Conservation (phyloP, 1,140 invertebrate genomes). For the Aradophagus sp. region DNA sequence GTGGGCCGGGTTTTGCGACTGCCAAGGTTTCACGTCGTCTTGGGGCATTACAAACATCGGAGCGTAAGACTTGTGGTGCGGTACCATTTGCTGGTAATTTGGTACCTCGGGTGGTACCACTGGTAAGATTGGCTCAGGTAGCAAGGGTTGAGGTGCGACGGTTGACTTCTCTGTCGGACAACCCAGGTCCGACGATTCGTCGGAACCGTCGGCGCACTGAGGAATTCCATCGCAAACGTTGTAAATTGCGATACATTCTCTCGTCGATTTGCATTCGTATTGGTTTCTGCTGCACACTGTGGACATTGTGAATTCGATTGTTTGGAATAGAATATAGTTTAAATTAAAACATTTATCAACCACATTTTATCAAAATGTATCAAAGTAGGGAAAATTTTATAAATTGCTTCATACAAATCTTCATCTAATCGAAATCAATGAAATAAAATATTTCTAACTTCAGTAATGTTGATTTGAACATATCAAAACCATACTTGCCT, state of each 20-base stretch:
- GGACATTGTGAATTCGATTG: not conserved
- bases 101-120: slow-evolving; percentile 51
- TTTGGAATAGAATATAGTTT: not conserved
- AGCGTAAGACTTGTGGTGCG: slow-evolving; percentile 59
- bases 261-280: slow-evolving; percentile 88
- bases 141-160: slow-evolving; percentile 43
- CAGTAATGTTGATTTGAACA: too few relatives aligned
- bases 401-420: too few relatives aligned
- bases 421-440: too few relatives aligned
- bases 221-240: slow-evolving; percentile 96
- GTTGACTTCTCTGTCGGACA: slow-evolving; percentile 78
- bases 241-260: slow-evolving; percentile 96
- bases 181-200: slow-evolving; percentile 87
- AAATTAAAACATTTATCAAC: too few relatives aligned
- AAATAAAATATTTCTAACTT: too few relatives aligned
- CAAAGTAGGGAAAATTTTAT: too few relatives aligned
- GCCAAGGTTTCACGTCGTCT: slow-evolving; percentile 61
- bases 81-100: slow-evolving; percentile 66
- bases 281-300: slow-evolving; percentile 85
- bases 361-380: too few relatives aligned
- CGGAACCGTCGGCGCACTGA: slow-evolving; percentile 93
- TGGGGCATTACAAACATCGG: slow-evolving; percentile 61
- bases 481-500: slow-evolving; percentile 38
- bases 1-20: slow-evolving; percentile 49
- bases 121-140: slow-evolving; percentile 56